phyloP scores from a whole-genome alignment of 2,797 vertebrate species.

The Falco concolor region DNA sequence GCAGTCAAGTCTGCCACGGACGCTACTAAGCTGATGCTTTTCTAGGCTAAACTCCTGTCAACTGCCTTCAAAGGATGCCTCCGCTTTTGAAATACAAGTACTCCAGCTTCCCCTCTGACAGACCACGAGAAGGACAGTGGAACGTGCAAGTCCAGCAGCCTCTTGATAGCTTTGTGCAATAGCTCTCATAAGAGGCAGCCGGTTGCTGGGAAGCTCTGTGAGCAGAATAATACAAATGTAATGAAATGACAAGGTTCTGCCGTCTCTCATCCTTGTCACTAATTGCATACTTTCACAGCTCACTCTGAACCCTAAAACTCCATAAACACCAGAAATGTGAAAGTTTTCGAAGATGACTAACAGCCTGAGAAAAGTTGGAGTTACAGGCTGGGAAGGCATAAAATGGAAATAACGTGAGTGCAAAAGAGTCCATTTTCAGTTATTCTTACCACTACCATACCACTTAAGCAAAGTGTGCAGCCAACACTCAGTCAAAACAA shows the following conservation, averaged over 20 bases:
- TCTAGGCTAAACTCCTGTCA: neutral
- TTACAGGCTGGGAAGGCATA: constrained; percentile 1
- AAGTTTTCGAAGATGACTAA: constrained; percentile 44
- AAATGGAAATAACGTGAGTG: neutral
- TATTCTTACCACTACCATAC: rapidly evolving
- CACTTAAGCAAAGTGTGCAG: neutral
- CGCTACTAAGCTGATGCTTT: neutral
- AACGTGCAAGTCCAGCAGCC: neutral
- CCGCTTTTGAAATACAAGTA: neutral
- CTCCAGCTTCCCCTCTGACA: neutral
- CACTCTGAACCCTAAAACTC: neutral
- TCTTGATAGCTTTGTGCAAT: neutral
- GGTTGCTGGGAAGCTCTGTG: neutral
- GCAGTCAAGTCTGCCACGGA: neutral
- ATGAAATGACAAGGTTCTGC: constrained; percentile 14
- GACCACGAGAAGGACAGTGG: neutral
- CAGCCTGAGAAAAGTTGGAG: constrained; percentile 4
- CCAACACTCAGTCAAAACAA: neutral
- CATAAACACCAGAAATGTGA: constrained; percentile 24
- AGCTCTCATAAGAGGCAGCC: neutral
- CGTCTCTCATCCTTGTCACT: constrained; percentile 8
- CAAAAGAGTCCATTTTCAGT: neutral
- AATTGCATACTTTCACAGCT: constrained; percentile 40
- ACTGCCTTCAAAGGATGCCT: neutral
- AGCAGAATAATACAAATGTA: neutral